Conservation (phyloP, 2,113 vertebrate species). For the Pyxicephalus adspersus region DNA sequence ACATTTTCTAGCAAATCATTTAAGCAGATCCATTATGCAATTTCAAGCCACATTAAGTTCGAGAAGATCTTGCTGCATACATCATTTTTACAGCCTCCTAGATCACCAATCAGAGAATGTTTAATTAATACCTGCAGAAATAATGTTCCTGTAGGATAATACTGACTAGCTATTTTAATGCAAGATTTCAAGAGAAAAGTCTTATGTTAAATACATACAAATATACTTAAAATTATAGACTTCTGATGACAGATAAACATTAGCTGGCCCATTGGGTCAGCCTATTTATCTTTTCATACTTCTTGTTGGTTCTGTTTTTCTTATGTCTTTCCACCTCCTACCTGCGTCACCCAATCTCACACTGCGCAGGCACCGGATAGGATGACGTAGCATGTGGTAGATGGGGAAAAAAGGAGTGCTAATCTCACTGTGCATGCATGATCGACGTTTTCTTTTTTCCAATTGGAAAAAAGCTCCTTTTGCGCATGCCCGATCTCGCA, state of each 20-base stretch:
- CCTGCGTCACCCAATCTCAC: too few species aligned
- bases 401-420: too few species aligned
- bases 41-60: constrained; percentile 69
- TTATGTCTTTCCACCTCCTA: too few species aligned
- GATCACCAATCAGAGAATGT: constrained; percentile 64
- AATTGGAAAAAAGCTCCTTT: too few species aligned
- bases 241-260: constrained; percentile 36
- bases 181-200: not conserved
- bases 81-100: constrained; percentile 69
- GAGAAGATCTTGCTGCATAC: constrained; percentile 59
- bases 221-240: constrained; percentile 26
- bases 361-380: too few species aligned
- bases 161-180: constrained; percentile 16
- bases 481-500: too few species aligned
- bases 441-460: too few species aligned
- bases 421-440: too few species aligned
- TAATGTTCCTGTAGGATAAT: constrained; percentile 30
- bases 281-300: constrained; percentile 32
- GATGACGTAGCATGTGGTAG: too few species aligned
- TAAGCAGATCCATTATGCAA: constrained; percentile 64
- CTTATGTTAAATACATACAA: constrained; percentile 8
- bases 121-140: constrained; percentile 64
- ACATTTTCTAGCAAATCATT: constrained; percentile 64
- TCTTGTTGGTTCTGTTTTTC: not conserved
- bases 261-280: not conserved